Conservation (phyloP, 2,113 vertebrate genomes). For the Nesoenas mayeri region DNA sequence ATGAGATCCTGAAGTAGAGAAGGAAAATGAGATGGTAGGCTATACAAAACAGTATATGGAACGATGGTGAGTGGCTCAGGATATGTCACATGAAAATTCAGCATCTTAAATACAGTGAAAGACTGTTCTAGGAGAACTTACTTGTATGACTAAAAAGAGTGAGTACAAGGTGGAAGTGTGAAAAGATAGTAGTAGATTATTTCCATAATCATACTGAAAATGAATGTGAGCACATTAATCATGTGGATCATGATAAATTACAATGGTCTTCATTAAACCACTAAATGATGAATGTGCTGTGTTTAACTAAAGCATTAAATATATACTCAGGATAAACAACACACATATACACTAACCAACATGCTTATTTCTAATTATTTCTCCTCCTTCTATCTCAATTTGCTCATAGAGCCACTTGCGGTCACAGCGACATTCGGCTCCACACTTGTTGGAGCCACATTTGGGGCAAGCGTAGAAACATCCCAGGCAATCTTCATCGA, state of each 20-base stretch:
- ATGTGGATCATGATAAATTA: accelerated
- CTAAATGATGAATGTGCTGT: neutral
- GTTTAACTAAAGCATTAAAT: neutral
- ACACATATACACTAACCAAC: conserved; percentile 57
- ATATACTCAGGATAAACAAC: accelerated
- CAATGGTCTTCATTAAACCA: neutral
- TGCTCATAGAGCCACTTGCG: conserved; percentile 98
- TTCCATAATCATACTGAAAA: neutral
- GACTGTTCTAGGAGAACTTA: neutral
- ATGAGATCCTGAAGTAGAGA: neutral
- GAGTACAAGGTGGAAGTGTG: neutral
- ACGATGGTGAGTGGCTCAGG: neutral
- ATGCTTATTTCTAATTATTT: conserved; percentile 93
- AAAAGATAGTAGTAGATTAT: neutral
- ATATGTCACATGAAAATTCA: neutral
- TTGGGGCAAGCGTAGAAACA: conserved; percentile 95
- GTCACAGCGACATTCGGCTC: conserved; percentile 93
- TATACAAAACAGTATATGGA: neutral
- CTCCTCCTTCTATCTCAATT: conserved; percentile 95
- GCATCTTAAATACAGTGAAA: neutral
- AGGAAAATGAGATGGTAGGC: neutral
- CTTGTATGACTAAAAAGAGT: neutral
- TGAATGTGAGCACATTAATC: neutral
- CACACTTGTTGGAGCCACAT: conserved; percentile 91
- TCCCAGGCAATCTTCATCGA: conserved; percentile 92